These are phyloP conservation scores for Popillia japonica DNA, from an alignment of 1,140 invertebrate genomes.

Conservation along the genomic window DNA sequence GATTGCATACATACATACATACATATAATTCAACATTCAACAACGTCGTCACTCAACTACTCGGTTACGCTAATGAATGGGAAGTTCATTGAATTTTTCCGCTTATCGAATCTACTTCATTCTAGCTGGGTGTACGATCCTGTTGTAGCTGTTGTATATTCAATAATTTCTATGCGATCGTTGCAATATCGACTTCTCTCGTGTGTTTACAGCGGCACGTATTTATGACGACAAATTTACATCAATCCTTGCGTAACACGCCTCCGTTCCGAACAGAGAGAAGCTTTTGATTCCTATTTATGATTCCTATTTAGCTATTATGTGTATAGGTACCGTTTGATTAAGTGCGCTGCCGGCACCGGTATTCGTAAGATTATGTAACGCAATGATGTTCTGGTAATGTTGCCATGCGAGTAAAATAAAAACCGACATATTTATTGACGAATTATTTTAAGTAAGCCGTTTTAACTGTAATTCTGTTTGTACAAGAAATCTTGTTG, in stretches of 20 bases:
- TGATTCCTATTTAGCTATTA: background rate
- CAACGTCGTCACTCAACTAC: slow-evolving; percentile 13
- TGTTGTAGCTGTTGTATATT: background rate
- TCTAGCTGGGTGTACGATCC: background rate
- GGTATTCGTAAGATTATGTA: background rate
- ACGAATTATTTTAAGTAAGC: slow-evolving; percentile 11
- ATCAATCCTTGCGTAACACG: slow-evolving; percentile 13
- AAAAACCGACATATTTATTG: slow-evolving; percentile 5
- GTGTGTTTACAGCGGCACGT: background rate
- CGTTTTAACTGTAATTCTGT: background rate
- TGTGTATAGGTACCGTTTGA: background rate
- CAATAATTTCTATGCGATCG: background rate
- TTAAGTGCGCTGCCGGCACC: background rate
- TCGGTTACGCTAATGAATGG: slow-evolving; percentile 17
- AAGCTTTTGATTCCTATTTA: slow-evolving; percentile 7
- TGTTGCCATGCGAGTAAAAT: background rate
- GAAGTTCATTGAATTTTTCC: slow-evolving; percentile 18
- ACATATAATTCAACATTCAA: slow-evolving; percentile 15
- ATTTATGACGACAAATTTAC: slow-evolving; percentile 15
- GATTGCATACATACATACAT: too few relatives aligned
- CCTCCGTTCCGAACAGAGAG: background rate
- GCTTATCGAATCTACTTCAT: slow-evolving; percentile 4
- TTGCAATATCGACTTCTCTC: background rate
- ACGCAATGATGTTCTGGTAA: background rate
- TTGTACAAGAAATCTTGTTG: background rate